Base-by-base conservation (phyloP, 2,888 invertebrate genomes). In the Entomobrya proxima region DNA sequence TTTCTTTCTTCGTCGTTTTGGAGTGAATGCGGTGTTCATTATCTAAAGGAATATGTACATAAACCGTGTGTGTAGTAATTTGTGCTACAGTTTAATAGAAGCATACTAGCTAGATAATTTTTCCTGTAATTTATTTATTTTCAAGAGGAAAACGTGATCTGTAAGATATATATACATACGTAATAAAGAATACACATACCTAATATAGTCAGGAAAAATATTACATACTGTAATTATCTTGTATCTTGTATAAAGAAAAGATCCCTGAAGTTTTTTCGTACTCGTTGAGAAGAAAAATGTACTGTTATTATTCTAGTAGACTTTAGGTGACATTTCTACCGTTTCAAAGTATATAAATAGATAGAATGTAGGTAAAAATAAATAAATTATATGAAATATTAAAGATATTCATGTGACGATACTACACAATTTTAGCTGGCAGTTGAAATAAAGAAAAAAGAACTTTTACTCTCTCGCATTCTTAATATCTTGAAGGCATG, bases 1-100 rank as follows among this genome's bases (percentile, higher is more conserved):
- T 9, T 40, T 18, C 7, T 7, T 30, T 55, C 27, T 74, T 18
- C 32, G 52, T 37, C 44, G 15, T n/a, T n/a, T n/a, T 15, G 75
- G 75, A 52, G 55, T 75, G 75, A 75, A 75, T 75, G n/a, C n/a
- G 75, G 75, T 75, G 75, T 75, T 75, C 75, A 75, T 37, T 30
- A 69, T 44, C 6, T 40, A 47, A 7, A 72, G 27, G 72, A 52
- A 37, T 32, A 75, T 69, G 72, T 30, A 72, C 7, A 72, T 69
- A 44, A n/a, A n/a, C 13, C 40, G 67, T 67, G 24, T 40, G 2
- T 27, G 32, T 15, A 30, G 13, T 5, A 9, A 21, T 52, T 18
- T 18, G 18, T 18, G 18, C 7, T 18, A 52, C 18, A 52, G n/a
- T 61, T 32, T 11, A 15, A n/a, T n/a, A n/a, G n/a, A n/a, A n/a